phyloP scores from a whole-genome alignment of 2,113 vertebrate species.

The Danionella cerebrum region DNA sequence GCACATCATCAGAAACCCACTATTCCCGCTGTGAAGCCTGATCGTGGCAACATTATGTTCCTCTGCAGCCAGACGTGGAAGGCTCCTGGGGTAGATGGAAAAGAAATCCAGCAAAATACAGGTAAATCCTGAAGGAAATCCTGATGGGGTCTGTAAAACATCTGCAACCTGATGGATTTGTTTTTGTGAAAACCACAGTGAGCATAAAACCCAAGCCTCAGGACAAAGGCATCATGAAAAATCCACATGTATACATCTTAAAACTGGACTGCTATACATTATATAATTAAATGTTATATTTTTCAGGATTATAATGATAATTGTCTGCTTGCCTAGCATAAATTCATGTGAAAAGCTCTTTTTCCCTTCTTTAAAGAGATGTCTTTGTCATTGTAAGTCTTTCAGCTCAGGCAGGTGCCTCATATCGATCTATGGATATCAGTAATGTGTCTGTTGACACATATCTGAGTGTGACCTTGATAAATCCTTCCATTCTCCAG shows the following conservation, averaged over 20 bases:
- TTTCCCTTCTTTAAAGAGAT: not conserved
- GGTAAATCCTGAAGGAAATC: not conserved
- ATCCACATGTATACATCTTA: too few relatives aligned
- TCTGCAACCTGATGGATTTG: not conserved
- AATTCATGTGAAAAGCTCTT: not conserved
- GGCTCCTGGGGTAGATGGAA: not conserved
- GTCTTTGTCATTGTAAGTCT: not conserved
- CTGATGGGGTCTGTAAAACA: not conserved
- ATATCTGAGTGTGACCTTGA: slow-evolving; percentile 15
- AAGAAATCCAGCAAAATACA: not conserved
- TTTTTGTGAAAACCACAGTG: too few relatives aligned
- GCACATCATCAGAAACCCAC: not conserved
- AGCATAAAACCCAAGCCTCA: not conserved
- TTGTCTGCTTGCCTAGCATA: not conserved
- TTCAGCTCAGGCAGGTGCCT: not conserved
- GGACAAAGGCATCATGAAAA: not conserved
- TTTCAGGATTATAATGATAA: too few relatives aligned
- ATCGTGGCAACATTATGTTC: not conserved
- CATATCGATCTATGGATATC: slow-evolving; percentile 1
- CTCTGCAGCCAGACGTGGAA: not conserved
- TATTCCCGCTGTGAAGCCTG: not conserved
- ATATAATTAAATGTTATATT: too few relatives aligned
- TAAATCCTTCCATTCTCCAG: not conserved
- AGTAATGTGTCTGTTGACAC: slow-evolving; percentile 3
- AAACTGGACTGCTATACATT: too few relatives aligned